These are phyloP conservation scores for Phasianus colchicus DNA, from an alignment of 2,113 vertebrate species.

Conservation along the genomic window DNA sequence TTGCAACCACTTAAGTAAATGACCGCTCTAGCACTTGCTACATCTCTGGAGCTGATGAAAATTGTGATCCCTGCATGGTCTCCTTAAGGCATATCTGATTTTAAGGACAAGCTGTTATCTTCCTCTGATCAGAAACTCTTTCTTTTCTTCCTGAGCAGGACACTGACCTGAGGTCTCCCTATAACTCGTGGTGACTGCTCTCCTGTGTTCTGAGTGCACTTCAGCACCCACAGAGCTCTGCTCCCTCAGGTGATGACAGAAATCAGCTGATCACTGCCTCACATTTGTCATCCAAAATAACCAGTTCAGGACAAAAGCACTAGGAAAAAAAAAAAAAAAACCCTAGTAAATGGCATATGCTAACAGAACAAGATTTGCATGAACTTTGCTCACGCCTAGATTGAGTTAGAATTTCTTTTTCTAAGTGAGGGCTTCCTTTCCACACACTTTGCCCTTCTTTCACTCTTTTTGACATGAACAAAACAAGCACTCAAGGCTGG, in stretches of 20 bases:
- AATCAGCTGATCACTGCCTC: not conserved
- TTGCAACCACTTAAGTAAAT: slow-evolving; percentile 12
- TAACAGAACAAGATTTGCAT: not conserved
- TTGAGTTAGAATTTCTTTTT: not conserved
- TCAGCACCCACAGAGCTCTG: not conserved
- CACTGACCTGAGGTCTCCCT: slow-evolving; percentile 26
- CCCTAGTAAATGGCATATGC: not conserved
- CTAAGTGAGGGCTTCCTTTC: not conserved
- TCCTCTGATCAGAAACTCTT: not conserved
- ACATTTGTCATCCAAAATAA: not conserved
- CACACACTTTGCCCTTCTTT: not conserved
- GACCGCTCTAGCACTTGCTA: slow-evolving; percentile 21
- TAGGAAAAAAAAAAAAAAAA: not conserved
- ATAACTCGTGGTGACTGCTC: not conserved
- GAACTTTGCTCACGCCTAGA: not conserved
- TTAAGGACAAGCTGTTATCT: not conserved
- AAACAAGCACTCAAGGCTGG: not conserved
- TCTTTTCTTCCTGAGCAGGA: slow-evolving; percentile 1
- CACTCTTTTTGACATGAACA: not conserved
- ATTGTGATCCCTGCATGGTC: not conserved
- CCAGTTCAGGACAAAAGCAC: not conserved
- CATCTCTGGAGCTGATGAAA: not conserved
- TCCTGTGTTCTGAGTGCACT: not conserved
- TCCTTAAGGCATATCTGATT: slow-evolving; percentile 14
- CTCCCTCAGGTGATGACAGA: not conserved